Percentiles rank a stretch among this genome's conserved stretches.
Conservation (phyloP, 2,113 vertebrate genomes). For the Urocynchramus pylzowi region DNA sequence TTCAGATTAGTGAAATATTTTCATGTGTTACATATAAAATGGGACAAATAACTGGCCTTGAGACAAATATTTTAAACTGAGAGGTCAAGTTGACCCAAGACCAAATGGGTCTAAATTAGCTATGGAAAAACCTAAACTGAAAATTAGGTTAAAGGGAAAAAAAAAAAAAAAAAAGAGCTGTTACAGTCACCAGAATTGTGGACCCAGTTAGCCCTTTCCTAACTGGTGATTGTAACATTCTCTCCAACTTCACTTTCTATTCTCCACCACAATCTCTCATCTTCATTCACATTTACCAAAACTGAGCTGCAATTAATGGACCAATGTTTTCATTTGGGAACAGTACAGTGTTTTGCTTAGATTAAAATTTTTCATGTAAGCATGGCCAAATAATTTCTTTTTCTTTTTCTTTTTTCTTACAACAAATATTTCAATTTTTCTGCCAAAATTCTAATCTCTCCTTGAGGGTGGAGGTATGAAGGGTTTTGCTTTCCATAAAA, state of each 20-base stretch:
- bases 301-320: fast-evolving
- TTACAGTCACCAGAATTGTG: background rate
- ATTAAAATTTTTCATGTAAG: background rate
- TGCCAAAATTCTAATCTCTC: background rate
- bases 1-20: background rate
- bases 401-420: background rate
- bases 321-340: background rate
- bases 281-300: background rate
- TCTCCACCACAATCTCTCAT: background rate
- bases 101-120: background rate
- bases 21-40: background rate
- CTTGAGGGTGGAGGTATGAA: background rate
- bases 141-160: background rate
- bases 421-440: background rate
- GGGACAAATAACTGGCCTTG: background rate
- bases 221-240: background rate
- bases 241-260: background rate
- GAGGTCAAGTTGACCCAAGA: background rate
- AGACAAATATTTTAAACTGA: background rate
- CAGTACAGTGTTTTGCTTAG: background rate
- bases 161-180: background rate
- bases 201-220: background rate
- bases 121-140: background rate
- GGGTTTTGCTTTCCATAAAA: background rate
- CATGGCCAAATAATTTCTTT: background rate